Evolutionary conservation across 2,113 vertebrate species (phyloP), one percentile per base, ranked within the genome.

Genomic region (Acrocephalus arundinaceus): DNA sequence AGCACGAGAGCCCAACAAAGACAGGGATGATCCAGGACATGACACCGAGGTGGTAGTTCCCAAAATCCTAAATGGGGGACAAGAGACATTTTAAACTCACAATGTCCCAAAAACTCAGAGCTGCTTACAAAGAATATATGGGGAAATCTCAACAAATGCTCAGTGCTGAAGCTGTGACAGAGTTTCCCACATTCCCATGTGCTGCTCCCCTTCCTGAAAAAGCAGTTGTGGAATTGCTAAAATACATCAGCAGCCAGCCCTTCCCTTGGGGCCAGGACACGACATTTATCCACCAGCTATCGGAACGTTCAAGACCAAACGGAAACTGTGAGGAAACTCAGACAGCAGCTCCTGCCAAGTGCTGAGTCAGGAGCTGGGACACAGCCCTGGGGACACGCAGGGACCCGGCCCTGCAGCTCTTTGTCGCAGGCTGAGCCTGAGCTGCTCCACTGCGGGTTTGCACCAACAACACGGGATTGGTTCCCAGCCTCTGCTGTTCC

Each of bases 1-100:
- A 99, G 96, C 99, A 99, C 3, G 99, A 99, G 39, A 99, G 97
- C 17, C 99, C 99, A 17, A 99, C 99, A 39, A 99, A 99, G 90
- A 99, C 98, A 0, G 99, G 99, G 89, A 99, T 99, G 97, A 99
- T 98, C 99, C 99, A 99, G 25, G 99, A 97, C 99, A 99, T 99
- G 52, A 99, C 97, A 0, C 99, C 99, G 55, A 99, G 96, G 98
- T 99, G 98, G 35, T 95, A 87, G 93, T 99, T 99, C 31, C 99
- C 99, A 79, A 99, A 99, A 90, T 99, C 99, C 99, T 99, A 33
- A 49, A 24, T 3, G 10, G 45, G 45, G 61, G 12, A 28, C 11
- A 10, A 89, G 41, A 82, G 20, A n/a, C 21, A n/a, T 58, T 54
- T 71, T 62, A 71, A 11, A 37, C 15, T 16, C 71, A 73, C 20